Conservation (phyloP, 2,113 vertebrate species). For the Halcyon malimbica region DNA sequence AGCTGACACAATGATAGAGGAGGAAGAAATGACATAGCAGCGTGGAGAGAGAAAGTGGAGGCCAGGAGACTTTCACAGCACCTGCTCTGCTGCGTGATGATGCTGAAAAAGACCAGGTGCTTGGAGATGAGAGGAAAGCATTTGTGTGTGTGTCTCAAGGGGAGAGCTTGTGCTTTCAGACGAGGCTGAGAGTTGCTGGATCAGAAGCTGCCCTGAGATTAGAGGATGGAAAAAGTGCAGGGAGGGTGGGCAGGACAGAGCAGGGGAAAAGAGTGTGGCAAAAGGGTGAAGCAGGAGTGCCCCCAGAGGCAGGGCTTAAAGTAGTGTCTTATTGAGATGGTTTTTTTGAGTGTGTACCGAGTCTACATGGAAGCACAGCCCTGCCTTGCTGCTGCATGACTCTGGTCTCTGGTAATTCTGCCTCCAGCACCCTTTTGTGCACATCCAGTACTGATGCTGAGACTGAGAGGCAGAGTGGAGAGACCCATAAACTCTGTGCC, state of each 20-base stretch:
- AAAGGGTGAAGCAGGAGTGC: not conserved
- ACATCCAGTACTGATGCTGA: not conserved
- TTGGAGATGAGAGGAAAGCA: not conserved
- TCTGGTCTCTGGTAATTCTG: not conserved
- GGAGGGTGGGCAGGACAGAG: not conserved
- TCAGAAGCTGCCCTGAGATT: not conserved
- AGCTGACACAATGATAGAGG: constrained; percentile 26
- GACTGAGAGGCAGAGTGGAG: not conserved
- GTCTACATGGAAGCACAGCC: not conserved
- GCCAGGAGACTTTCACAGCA: not conserved
- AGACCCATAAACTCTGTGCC: accelerated
- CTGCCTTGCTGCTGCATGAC: not conserved
- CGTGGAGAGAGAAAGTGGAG: not conserved
- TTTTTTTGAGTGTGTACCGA: not conserved
- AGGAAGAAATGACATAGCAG: not conserved
- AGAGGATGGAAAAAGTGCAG: not conserved
- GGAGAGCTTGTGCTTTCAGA: not conserved
- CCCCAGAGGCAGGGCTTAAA: not conserved
- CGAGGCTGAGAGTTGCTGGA: not conserved
- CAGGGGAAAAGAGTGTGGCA: not conserved
- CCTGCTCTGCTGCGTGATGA: not conserved
- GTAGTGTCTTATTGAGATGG: too few species aligned
- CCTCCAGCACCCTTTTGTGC: accelerated
- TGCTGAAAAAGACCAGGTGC: not conserved
- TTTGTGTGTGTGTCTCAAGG: not conserved